Conservation (phyloP, 2,888 invertebrate species). For the Perdita meconis region DNA sequence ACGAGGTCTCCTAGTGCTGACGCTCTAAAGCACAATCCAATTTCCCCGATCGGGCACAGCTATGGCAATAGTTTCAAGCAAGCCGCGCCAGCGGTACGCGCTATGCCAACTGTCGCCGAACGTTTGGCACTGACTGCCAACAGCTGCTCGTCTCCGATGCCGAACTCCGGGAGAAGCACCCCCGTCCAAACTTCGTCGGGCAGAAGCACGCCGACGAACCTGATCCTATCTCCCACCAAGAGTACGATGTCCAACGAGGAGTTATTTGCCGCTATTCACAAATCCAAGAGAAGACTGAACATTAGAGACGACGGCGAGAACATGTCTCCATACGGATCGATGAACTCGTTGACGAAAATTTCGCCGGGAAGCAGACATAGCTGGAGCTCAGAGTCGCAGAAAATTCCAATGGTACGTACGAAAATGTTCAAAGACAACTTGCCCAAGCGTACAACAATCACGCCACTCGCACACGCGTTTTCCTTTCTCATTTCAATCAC, state of each 20-base stretch:
- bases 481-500: neutral
- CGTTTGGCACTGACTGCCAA: slow-evolving; percentile 68
- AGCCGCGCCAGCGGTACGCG: slow-evolving; percentile 75
- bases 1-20: slow-evolving; percentile 70
- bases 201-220: slow-evolving; percentile 75
- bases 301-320: slow-evolving; percentile 86
- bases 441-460: too few species aligned
- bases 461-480: too few species aligned
- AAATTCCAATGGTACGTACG: slow-evolving; percentile 74
- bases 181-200: slow-evolving; percentile 71
- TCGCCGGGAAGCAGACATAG: slow-evolving; percentile 86
- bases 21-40: slow-evolving; percentile 72
- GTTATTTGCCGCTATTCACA: slow-evolving; percentile 91
- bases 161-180: slow-evolving; percentile 67
- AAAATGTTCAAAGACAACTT: too few species aligned
- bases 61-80: slow-evolving; percentile 74
- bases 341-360: slow-evolving; percentile 85
- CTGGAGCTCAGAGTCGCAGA: slow-evolving; percentile 86
- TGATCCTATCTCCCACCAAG: slow-evolving; percentile 87
- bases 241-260: slow-evolving; percentile 92
- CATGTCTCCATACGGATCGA: slow-evolving; percentile 76
- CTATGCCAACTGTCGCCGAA: slow-evolving; percentile 77
- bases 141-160: slow-evolving; percentile 65
- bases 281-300: slow-evolving; percentile 90
- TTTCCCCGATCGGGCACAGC: slow-evolving; percentile 78